Conservation (phyloP, 1,140 invertebrate species). For the Aphis craccivora region DNA sequence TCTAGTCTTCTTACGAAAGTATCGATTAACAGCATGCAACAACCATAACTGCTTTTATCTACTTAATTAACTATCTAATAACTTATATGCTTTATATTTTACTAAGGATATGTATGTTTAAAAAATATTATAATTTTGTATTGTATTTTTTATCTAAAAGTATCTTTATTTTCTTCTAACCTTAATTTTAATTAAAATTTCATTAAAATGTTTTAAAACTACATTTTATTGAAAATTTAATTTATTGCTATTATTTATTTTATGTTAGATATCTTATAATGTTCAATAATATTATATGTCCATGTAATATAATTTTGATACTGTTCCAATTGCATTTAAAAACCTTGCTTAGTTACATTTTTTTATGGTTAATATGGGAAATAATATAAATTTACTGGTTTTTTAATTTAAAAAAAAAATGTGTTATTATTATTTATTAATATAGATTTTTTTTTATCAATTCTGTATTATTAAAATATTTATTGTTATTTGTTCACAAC, state of each 20-base stretch:
- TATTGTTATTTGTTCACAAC: not conserved
- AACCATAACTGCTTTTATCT: conserved; percentile 52
- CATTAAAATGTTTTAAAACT: not conserved
- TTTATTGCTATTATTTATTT: not conserved
- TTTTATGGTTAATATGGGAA: not conserved
- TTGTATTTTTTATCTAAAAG: not conserved
- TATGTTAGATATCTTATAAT: conserved; percentile 2
- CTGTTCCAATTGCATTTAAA: not conserved
- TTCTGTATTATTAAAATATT: not conserved
- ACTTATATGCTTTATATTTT: conserved; percentile 41
- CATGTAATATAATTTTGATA: not conserved
- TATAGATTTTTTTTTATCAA: not conserved
- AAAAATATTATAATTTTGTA: not conserved
- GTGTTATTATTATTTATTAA: not conserved
- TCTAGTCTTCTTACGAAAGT: conserved; percentile 70
- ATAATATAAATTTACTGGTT: not conserved
- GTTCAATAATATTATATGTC: not conserved
- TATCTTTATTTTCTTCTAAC: not conserved
- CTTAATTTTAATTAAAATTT: conserved; percentile 9
- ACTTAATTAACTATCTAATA: conserved; percentile 18
- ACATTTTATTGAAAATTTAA: conserved; percentile 1
- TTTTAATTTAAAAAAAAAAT: not conserved
- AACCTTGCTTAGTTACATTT: not conserved
- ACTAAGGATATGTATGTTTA: not conserved
- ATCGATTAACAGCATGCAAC: conserved; percentile 56